Percentiles rank a stretch among this genome's conserved stretches.
phyloP scores from a whole-genome alignment of 92 coral and sea anemone species.

The Epizoanthus ramosus region DNA sequence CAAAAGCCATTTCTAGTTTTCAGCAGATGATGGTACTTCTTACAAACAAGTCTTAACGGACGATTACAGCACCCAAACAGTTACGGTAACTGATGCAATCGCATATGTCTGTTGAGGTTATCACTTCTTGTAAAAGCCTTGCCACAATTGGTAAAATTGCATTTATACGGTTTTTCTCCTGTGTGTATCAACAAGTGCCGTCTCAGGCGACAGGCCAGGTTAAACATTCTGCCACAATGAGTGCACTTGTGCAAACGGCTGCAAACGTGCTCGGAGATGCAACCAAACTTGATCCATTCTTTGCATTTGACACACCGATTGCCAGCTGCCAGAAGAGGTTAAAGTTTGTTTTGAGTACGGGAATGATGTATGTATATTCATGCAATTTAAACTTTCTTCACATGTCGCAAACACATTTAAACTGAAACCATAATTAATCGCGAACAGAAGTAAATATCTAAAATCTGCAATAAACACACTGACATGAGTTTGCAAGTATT shows the following conservation, averaged over 20 bases:
- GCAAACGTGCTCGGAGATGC: constrained; percentile 1
- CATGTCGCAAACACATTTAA: too few species aligned
- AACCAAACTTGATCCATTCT: constrained; percentile 5
- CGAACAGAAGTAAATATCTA: too few species aligned
- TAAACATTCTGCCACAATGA: constrained; percentile 2
- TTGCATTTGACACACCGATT: constrained; percentile 1
- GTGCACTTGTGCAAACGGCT: neutral
- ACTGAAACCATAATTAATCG: too few species aligned
- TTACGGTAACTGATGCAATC: neutral
- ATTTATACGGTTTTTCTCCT: constrained; percentile 59
- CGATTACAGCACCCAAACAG: too few species aligned
- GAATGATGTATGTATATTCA: neutral
- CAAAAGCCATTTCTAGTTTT: too few species aligned
- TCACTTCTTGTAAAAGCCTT: constrained; percentile 56
- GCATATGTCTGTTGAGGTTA: constrained; percentile 46
- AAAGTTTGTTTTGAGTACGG: neutral
- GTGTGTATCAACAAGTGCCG: constrained; percentile 48
- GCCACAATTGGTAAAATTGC: constrained; percentile 47
- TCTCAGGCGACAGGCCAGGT: neutral
- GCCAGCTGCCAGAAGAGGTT: neutral
- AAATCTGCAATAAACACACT: too few species aligned
- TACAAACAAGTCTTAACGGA: too few species aligned
- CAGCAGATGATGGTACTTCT: too few species aligned
- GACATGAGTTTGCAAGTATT: too few species aligned
- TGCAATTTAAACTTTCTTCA: neutral